Evolutionary conservation across 2,888 invertebrate species (phyloP).

Genomic region (Horisme vitalbata): DNA sequence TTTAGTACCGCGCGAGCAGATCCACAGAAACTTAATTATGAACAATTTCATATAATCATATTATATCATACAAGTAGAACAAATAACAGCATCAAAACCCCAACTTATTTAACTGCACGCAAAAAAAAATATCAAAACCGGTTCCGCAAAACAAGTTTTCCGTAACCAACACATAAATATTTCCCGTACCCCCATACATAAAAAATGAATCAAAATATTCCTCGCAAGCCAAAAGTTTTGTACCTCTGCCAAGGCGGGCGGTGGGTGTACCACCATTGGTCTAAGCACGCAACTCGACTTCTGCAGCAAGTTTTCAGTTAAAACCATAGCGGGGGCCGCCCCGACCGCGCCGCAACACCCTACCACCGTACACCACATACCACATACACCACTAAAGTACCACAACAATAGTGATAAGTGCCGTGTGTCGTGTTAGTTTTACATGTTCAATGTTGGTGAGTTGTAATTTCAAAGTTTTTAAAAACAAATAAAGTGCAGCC

Average conservation of each 20-base stretch:
- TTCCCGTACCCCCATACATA: too few relatives aligned
- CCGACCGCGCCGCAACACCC: constrained; percentile 52
- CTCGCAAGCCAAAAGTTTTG: constrained; percentile 53
- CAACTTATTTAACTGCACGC: too few relatives aligned
- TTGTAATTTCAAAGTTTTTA: constrained; percentile 1
- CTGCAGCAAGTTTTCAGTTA: constrained; percentile 73
- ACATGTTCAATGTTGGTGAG: constrained; percentile 32
- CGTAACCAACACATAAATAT: too few relatives aligned
- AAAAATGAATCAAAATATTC: too few relatives aligned
- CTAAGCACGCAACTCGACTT: constrained; percentile 71
- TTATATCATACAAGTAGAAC: too few relatives aligned
- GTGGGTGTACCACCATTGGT: constrained; percentile 61
- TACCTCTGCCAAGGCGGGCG: constrained; percentile 57
- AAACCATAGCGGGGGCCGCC: constrained; percentile 62
- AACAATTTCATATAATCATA: too few relatives aligned
- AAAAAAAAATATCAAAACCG: too few relatives aligned
- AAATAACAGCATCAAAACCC: too few relatives aligned
- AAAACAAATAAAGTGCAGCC: neutral
- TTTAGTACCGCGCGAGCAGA: too few relatives aligned
- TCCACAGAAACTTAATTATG: too few relatives aligned
- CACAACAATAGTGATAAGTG: constrained; percentile 31
- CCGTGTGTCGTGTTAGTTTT: constrained; percentile 37
- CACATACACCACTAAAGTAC: constrained; percentile 32
- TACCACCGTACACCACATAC: constrained; percentile 17
- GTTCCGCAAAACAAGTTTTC: too few relatives aligned